phyloP scores from a whole-genome alignment of 2,888 invertebrate species.

The Arrhopalites spinosus region DNA sequence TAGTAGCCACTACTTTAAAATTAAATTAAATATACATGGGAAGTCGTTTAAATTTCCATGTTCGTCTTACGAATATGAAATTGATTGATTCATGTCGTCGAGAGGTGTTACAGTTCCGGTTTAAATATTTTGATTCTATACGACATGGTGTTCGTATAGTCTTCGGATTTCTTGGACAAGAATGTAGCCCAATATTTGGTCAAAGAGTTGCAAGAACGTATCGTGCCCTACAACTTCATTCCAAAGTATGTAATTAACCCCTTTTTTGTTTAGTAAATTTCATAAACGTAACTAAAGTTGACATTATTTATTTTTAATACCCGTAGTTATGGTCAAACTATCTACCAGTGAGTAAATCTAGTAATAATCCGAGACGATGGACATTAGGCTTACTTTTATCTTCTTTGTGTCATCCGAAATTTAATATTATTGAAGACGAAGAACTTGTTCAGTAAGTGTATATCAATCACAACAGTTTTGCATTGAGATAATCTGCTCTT shows the following conservation, averaged over 20 bases:
- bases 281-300: too few relatives aligned
- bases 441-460: slow-evolving; percentile 40
- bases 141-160: slow-evolving; percentile 41
- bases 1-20: too few relatives aligned
- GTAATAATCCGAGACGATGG: slow-evolving; percentile 39
- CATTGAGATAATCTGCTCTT: neutral
- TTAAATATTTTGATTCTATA: slow-evolving; percentile 15
- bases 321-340: slow-evolving; percentile 48
- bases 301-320: too few relatives aligned
- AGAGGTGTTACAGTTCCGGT: neutral
- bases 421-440: slow-evolving; percentile 37
- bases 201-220: slow-evolving; percentile 46
- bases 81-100: slow-evolving; percentile 8
- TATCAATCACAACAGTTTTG: neutral
- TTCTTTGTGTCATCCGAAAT: slow-evolving; percentile 47
- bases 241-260: slow-evolving; percentile 39
- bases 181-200: slow-evolving; percentile 53
- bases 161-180: slow-evolving; percentile 46
- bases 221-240: slow-evolving; percentile 52
- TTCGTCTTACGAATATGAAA: slow-evolving; percentile 29
- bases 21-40: too few relatives aligned
- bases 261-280: too few relatives aligned
- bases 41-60: slow-evolving; percentile 13
- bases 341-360: slow-evolving; percentile 13
- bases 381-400: slow-evolving; percentile 45